Evolutionary conservation across 2,888 invertebrate genomes (phyloP).

Genomic region (Eupithecia exiguata): DNA sequence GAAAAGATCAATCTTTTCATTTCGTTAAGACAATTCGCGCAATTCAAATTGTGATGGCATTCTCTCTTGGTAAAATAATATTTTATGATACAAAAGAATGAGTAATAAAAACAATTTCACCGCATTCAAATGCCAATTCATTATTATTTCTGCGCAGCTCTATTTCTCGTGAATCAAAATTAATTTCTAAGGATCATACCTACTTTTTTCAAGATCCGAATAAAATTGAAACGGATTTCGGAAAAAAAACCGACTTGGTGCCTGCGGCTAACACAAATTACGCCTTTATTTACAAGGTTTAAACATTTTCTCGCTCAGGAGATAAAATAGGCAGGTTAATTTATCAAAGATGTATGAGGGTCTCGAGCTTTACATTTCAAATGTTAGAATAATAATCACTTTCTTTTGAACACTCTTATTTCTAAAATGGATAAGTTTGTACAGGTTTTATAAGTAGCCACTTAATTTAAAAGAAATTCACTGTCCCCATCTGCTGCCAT

Average conservation of each 20-base stretch:
- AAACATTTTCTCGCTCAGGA: constrained; percentile 29
- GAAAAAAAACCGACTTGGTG: constrained; percentile 68
- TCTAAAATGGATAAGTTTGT: not conserved
- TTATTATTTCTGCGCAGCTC: constrained; percentile 74
- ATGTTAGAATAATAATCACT: constrained; percentile 35
- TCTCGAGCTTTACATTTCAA: constrained; percentile 34
- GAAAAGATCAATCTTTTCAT: not conserved
- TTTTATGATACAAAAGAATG: not conserved
- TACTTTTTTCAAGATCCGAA: constrained; percentile 76
- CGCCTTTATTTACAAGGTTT: constrained; percentile 76
- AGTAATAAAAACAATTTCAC: constrained; percentile 13
- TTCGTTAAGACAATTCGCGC: not conserved
- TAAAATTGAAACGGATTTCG: constrained; percentile 79
- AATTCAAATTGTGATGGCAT: constrained; percentile 1
- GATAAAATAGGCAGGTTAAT: constrained; percentile 33
- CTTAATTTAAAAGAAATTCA: constrained; percentile 9
- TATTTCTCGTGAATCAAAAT: constrained; percentile 75
- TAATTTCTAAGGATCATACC: constrained; percentile 79
- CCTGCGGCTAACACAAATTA: constrained; percentile 80
- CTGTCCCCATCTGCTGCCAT: constrained; percentile 54
- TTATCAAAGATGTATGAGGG: constrained; percentile 21
- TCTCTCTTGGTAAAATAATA: not conserved
- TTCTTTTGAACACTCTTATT: constrained; percentile 27
- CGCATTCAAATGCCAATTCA: constrained; percentile 69
- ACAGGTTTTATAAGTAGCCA: not conserved